Conservation (phyloP, 2,113 vertebrate genomes). For the Rhizomys pruinosus region DNA sequence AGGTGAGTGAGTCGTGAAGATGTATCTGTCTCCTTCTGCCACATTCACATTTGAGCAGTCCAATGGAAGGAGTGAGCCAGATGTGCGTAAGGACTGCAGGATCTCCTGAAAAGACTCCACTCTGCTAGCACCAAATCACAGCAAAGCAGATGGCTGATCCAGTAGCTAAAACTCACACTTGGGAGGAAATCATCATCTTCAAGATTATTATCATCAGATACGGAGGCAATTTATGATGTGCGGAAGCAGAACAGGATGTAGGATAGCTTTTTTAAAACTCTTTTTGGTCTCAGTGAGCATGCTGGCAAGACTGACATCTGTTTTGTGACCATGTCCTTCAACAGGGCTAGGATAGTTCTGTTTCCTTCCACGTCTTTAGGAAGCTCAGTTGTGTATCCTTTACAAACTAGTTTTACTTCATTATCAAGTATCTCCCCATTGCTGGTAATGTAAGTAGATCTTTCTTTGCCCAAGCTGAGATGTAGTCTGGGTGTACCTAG, state of each 20-base stretch:
- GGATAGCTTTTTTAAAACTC: constrained; percentile 39
- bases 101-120: neutral
- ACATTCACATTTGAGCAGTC: neutral
- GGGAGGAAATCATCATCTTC: constrained; percentile 59
- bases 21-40: neutral
- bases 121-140: constrained; percentile 51
- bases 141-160: constrained; percentile 53
- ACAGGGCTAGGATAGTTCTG: constrained; percentile 29
- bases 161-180: constrained; percentile 18
- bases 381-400: constrained; percentile 86
- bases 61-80: constrained; percentile 30
- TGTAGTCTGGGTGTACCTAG: constrained; percentile 88
- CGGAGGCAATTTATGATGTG: constrained; percentile 80
- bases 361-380: constrained; percentile 76
- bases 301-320: constrained; percentile 82
- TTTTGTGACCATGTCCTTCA: constrained; percentile 83
- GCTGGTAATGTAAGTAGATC: constrained; percentile 86
- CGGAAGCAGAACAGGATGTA: constrained; percentile 88
- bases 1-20: neutral
- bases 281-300: constrained; percentile 40
- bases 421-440: constrained; percentile 88
- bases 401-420: constrained; percentile 89
- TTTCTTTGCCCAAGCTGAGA: constrained; percentile 87
- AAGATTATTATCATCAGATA: constrained; percentile 67
- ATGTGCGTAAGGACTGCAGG: neutral